Evolutionary conservation across 2,113 vertebrate species (phyloP), one percentile per base, ranked within the genome.

Genomic region (Gyps fulvus): DNA sequence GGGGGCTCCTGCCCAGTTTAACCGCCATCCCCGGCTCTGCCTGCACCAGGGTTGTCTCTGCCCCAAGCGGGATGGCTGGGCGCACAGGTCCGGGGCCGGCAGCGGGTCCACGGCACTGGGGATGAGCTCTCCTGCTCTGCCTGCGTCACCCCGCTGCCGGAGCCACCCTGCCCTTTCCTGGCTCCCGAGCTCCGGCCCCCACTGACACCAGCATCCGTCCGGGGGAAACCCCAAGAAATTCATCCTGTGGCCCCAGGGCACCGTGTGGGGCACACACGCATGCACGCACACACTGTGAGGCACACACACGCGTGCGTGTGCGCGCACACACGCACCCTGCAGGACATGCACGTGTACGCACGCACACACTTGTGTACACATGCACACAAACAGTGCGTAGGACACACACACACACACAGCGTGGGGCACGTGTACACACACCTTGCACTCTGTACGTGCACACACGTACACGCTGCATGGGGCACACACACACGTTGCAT

Each of bases 161-260:
- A 57, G 43, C 52, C 2, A 3, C 49, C 36, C 43, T 63, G 62
- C 49, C 22, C 57, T 59, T 43, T 40, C 52, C 79, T 65, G 73
- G 27, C 40, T 52, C 29, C 32, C 0, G 2, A 79, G 32, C 43
- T 22, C 11, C 4, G 11, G 23, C 50, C 25, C 61, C 26, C 42
- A 23, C 34, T 0, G 2, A 42, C 58, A 22, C 47, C 73, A 43
- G 34, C 36, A 1, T 11, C 2, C 5, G 3, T 2, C 16, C 0
- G 9, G 52, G 69, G 36, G 31, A 38, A 57, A 49, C 42, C 36
- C 26, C 58, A 38, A 4, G 10, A 13, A 34, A 31, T 21, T 31
- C 15, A n/a, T 40, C 43, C 50, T 1, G 2, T 38, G 50, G 8
- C 32, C 34, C 17, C 58, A 27, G 9, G 12, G 65, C 21, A 9